phyloP scores from a whole-genome alignment of 1,140 invertebrate species.

The Drosophila tani region DNA sequence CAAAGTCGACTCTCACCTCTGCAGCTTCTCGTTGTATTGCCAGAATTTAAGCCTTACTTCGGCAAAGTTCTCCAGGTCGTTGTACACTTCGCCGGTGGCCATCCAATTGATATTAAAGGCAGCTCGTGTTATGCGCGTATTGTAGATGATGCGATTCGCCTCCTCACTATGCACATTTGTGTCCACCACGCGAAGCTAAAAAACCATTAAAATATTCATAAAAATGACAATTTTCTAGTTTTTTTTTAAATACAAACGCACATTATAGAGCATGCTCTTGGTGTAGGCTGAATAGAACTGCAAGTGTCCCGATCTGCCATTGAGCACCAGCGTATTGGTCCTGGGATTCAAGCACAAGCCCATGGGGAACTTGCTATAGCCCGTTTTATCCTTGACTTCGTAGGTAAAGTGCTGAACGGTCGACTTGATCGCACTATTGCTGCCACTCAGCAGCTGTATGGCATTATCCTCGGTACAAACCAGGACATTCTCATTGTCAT shows the following conservation, averaged over 20 bases:
- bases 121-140: constrained; percentile 89
- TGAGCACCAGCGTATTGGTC: constrained; percentile 89
- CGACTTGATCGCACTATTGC: constrained; percentile 86
- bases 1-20: constrained; percentile 86
- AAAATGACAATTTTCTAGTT: background rate
- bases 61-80: constrained; percentile 86
- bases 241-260: constrained; percentile 84
- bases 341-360: constrained; percentile 89
- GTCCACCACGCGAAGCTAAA: constrained; percentile 91
- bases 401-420: constrained; percentile 90
- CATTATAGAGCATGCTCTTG: constrained; percentile 90
- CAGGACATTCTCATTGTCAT: constrained; percentile 88
- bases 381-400: constrained; percentile 85
- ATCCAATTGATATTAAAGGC: constrained; percentile 91
- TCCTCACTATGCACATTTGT: constrained; percentile 90
- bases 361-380: constrained; percentile 86
- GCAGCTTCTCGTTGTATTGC: constrained; percentile 88
- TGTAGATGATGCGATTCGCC: constrained; percentile 86
- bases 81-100: constrained; percentile 90
- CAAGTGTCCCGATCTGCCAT: constrained; percentile 91
- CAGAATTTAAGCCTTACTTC: constrained; percentile 93
- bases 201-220: constrained; percentile 17
- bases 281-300: constrained; percentile 91
- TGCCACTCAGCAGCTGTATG: constrained; percentile 88
- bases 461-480: constrained; percentile 91